phyloP scores from a whole-genome alignment of 2,888 invertebrate genomes.

The Cephalotes varians region DNA sequence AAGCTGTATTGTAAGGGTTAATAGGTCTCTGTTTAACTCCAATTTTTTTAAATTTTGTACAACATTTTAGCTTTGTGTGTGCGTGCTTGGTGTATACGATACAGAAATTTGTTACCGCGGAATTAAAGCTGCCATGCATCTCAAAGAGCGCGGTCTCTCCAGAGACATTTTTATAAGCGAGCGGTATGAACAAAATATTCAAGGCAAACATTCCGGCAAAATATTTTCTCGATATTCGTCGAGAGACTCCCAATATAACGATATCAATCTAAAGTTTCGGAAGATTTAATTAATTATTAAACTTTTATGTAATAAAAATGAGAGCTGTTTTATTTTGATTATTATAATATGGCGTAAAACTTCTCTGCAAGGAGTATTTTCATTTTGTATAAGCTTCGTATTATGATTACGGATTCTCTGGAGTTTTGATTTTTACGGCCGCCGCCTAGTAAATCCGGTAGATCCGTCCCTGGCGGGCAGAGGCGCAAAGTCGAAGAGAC shows the following conservation, averaged over 20 bases:
- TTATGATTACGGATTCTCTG: background rate
- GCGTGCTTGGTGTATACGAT: background rate
- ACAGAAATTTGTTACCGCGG: background rate
- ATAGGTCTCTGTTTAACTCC: background rate
- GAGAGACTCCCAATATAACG: background rate
- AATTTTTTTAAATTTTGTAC: background rate
- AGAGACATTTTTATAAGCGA: background rate
- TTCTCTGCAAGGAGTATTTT: background rate
- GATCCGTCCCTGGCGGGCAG: slow-evolving; percentile 42
- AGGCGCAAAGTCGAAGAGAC: slow-evolving; percentile 53
- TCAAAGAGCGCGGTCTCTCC: background rate
- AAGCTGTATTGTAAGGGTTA: too few relatives aligned
- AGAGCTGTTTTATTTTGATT: background rate
- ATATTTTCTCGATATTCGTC: background rate
- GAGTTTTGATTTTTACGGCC: background rate
- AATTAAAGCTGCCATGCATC: background rate
- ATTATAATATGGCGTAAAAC: background rate
- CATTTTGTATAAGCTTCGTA: background rate
- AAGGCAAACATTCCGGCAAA: background rate
- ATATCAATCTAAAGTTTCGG: background rate
- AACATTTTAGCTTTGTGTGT: background rate
- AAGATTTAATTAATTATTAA: background rate
- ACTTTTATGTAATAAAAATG: background rate
- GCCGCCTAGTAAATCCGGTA: background rate
- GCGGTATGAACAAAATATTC: background rate